Base-by-base conservation (phyloP, 2,797 vertebrate genomes). In the Manis javanica region DNA sequence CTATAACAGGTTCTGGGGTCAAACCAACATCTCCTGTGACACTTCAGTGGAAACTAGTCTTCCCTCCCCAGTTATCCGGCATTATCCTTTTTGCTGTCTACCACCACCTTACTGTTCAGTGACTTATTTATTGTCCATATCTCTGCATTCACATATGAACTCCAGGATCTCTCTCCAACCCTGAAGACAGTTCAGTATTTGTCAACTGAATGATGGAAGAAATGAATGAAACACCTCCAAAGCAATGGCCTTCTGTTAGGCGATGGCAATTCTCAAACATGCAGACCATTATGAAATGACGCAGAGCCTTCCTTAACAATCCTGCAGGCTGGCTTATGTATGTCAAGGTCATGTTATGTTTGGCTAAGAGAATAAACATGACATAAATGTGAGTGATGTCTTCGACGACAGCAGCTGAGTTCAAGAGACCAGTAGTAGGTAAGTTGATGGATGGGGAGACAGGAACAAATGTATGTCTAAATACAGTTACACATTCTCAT, bases 301-400 rank as follows among this genome's bases (percentile, higher is more conserved):
- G 37, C 11, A 12, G 10, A 39, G 19, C 31, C n/a, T 61, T 53
- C 26, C 37, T 37, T 61, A 39, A 42, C 55, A 49, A 61, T 46
- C 72, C 26, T 9, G 23, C 1, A 3, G 61, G 39, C 31, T 79
- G 74, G 39, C 19, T 39, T 51, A 34, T n/a, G 12, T 49, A 24
- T 12, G 26, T 63, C 66, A 75, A 61, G 31, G 46, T 78, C 46
- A 69, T 37, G 78, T 85, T 68, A 53, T 39, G 42, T 83, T 86
- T 91, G 78, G 34, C 59, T 78, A 81, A 57, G 68, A 91, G 18
- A 71, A 69, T 19, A 39, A 82, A 83, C 37, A 39, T 13, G 55
- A 72, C 49, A 53, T 53, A 61, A 59, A 59, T 26, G 1, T 63
- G 23, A 96, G 29, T 74, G 72, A 16, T 34, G 9, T 69, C 71